These are phyloP conservation scores for Thyatira batis DNA, from an alignment of 2,888 invertebrate genomes.

Conservation along the genomic window DNA sequence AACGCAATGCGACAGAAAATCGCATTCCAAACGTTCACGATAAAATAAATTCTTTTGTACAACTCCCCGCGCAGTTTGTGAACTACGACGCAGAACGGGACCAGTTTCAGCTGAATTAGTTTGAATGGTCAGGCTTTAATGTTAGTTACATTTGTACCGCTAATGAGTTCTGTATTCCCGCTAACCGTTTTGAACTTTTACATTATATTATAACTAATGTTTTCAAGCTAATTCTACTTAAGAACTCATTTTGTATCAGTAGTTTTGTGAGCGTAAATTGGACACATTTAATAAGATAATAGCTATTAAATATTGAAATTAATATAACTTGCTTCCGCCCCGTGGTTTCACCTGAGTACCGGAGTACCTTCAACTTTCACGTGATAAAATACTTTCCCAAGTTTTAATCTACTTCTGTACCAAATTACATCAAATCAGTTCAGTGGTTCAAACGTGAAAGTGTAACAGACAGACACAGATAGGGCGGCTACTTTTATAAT, in stretches of 20 bases:
- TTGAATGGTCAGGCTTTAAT: constrained; percentile 4
- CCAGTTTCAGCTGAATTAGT: constrained; percentile 2
- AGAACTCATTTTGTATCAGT: background rate
- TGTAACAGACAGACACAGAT: no score
- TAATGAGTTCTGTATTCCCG: constrained; percentile 5
- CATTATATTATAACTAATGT: background rate
- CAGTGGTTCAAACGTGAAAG: no score
- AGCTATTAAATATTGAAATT: no score
- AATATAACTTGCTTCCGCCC: no score
- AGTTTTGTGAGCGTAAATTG: background rate
- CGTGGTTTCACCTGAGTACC: no score
- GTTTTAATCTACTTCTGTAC: no score
- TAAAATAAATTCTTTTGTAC: constrained; percentile 22
- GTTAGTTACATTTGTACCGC: background rate
- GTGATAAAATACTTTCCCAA: no score
- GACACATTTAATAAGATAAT: no score
- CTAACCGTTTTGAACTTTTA: background rate
- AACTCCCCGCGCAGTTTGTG: background rate
- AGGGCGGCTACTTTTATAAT: no score
- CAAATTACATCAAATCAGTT: no score
- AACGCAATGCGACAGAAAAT: constrained; percentile 4
- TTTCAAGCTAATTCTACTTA: background rate
- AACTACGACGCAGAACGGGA: background rate
- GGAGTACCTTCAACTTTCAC: no score
- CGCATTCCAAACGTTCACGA: constrained; percentile 10